Conservation (phyloP, 2,888 invertebrate genomes). For the Lasioglossum zephyrum region DNA sequence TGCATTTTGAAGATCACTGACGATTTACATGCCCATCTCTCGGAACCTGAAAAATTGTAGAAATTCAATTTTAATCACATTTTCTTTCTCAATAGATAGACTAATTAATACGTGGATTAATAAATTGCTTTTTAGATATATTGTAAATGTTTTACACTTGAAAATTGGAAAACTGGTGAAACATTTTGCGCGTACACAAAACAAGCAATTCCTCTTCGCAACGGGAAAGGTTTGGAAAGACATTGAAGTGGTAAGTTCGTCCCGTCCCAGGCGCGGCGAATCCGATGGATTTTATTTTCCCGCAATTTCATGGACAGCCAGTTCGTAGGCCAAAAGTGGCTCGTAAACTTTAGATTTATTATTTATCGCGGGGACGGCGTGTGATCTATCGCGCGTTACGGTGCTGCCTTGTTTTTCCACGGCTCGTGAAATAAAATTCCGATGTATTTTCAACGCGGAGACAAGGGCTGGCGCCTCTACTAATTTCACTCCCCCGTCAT, state of each 20-base stretch:
- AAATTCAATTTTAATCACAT: no score
- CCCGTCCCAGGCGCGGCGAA: background rate
- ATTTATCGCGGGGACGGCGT: constrained; percentile 6
- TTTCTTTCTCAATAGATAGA: no score
- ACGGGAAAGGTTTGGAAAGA: background rate
- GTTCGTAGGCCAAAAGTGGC: background rate
- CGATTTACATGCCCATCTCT: background rate
- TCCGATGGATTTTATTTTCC: background rate
- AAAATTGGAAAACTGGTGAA: background rate
- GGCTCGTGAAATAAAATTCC: constrained; percentile 48
- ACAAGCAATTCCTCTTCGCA: background rate
- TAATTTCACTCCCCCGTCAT: constrained; percentile 42
- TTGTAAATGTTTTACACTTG: background rate
- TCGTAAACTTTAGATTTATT: constrained; percentile 14
- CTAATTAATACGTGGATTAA: background rate
- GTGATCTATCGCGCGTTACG: background rate
- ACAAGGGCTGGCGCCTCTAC: constrained; percentile 37
- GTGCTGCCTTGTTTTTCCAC: background rate
- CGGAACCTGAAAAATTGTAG: no score
- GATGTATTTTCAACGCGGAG: constrained; percentile 31
- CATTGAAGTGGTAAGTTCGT: background rate
- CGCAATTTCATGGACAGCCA: constrained; percentile 17
- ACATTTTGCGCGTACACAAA: background rate
- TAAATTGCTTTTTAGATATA: background rate
- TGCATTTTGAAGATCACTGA: background rate